Base-by-base conservation (phyloP, 2,797 vertebrate species). In the Liasis olivaceus region DNA sequence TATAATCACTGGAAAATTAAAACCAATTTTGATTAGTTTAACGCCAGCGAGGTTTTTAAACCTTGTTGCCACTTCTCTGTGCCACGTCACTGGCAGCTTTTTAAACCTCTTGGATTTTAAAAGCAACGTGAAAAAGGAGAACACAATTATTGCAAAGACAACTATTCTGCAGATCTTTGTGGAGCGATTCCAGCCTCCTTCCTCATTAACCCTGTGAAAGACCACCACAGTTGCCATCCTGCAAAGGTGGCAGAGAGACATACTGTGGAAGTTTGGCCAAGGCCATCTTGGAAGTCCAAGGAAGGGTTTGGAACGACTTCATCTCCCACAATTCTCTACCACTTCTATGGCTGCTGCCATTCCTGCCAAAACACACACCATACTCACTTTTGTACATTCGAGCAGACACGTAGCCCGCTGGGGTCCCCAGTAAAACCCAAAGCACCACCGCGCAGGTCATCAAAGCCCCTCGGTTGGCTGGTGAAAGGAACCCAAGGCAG, bases 301-400 rank as follows among this genome's bases (percentile, higher is more conserved):
- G 2, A 22, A 81, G 69, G 20, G 28, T 62, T 42, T 1, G n/a
- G 36, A 91, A 87, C 14, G 47, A 36, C 12, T 56, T 24, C 17
- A 56, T 24, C 54, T 59, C 64, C 3, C 24, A 1, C 6, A 5
- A 14, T 3, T 84, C 20, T 36, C 42, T 47, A n/a, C 42, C 22
- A 9, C 28, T 31, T 63, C 12, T 7, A 17, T 24, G 7, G 26
- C 66, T 20, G 1, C 4, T 26, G 90, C 62, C 62, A 31, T 54
- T 66, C 63, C 63, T 36, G 5, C 6, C 8, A 15, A 60, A 95
- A 92, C 6, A 84, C 85, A 56, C 0, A 0, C 0, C 1, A 11
- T 36, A 96, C 98, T 98, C 97, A 99, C 99, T 99, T 96, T 98
- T 99, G 96, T 98, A 99, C 96, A 99, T 98, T 95, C 98, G 98